A percentile compares a stretch with the other conserved stretches of the same genome.
These are phyloP conservation scores for Heliopora coerulea DNA, from an alignment of 92 coral and sea anemone species.

Conservation along the genomic window DNA sequence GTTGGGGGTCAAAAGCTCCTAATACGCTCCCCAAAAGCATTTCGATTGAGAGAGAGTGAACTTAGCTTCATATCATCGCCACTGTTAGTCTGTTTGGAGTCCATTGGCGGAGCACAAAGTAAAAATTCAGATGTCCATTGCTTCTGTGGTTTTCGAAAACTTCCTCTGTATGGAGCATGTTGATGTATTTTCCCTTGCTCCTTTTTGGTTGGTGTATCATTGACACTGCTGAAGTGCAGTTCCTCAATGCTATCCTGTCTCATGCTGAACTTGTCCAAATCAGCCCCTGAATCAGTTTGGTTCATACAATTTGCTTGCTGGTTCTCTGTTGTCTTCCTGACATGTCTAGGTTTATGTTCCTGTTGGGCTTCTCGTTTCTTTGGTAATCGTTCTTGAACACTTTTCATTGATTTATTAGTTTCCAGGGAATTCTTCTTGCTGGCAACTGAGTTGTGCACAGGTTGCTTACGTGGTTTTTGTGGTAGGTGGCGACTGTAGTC, in stretches of 20 bases:
- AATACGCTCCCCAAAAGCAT: conserved; percentile 9
- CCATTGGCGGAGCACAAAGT: conserved; percentile 15
- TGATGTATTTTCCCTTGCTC: not conserved
- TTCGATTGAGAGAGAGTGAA: conserved; percentile 12
- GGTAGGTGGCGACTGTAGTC: conserved; percentile 29
- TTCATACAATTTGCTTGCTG: not conserved
- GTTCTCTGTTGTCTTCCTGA: not conserved
- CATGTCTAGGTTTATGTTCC: not conserved
- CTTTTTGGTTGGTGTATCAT: not conserved
- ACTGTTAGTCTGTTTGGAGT: conserved; percentile 10
- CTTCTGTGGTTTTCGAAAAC: conserved; percentile 4
- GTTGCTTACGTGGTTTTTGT: conserved; percentile 8
- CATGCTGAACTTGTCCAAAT: conserved; percentile 8
- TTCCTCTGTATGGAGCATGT: not conserved
- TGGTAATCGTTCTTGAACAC: not conserved
- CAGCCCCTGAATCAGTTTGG: conserved; percentile 17
- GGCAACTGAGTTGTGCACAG: not conserved
- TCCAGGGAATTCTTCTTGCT: conserved; percentile 13
- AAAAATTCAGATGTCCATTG: conserved; percentile 38
- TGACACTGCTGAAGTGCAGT: not conserved
- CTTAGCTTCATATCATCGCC: not conserved
- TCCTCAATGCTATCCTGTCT: conserved; percentile 33
- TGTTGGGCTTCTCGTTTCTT: not conserved
- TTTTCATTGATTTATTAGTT: not conserved
- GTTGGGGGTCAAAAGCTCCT: conserved; percentile 2